Percentiles rank a stretch among this genome's conserved stretches.
Conservation (phyloP, 2,888 invertebrate genomes). For the Branchipolynoe longqiensis region DNA sequence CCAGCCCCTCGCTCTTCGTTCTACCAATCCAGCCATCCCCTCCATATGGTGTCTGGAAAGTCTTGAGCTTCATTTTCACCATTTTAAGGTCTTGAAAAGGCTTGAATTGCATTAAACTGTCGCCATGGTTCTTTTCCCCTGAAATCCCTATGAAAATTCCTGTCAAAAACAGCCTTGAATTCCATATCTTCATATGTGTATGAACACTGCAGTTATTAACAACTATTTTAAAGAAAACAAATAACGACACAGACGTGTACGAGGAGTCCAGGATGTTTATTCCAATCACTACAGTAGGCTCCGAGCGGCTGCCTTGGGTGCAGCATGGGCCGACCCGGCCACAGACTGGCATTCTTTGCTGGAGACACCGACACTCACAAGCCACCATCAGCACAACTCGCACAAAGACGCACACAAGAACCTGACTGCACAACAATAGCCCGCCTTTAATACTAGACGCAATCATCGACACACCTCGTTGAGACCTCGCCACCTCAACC, state of each 20-base stretch:
- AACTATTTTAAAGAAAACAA: background rate
- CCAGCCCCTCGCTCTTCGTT: too few species aligned
- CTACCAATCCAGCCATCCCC: too few species aligned
- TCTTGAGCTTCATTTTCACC: too few species aligned
- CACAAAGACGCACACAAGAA: slow-evolving; percentile 40
- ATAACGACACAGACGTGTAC: background rate
- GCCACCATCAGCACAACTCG: background rate
- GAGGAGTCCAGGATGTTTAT: slow-evolving; percentile 41
- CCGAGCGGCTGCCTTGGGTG: background rate
- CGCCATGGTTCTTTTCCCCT: too few species aligned
- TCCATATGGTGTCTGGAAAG: too few species aligned
- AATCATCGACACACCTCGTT: background rate
- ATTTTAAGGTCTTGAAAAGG: too few species aligned
- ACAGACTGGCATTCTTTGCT: slow-evolving; percentile 32
- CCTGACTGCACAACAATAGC: slow-evolving; percentile 19
- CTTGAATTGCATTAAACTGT: too few species aligned
- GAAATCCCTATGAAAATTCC: too few species aligned
- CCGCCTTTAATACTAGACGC: background rate
- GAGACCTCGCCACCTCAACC: background rate
- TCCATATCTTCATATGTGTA: too few species aligned
- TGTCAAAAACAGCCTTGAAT: too few species aligned
- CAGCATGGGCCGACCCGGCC: background rate
- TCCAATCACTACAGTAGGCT: slow-evolving; percentile 46
- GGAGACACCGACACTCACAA: slow-evolving; percentile 22
- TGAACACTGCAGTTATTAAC: background rate